phyloP scores from a whole-genome alignment of 2,113 vertebrate species.

The Dunckerocampus dactyliophorus region DNA sequence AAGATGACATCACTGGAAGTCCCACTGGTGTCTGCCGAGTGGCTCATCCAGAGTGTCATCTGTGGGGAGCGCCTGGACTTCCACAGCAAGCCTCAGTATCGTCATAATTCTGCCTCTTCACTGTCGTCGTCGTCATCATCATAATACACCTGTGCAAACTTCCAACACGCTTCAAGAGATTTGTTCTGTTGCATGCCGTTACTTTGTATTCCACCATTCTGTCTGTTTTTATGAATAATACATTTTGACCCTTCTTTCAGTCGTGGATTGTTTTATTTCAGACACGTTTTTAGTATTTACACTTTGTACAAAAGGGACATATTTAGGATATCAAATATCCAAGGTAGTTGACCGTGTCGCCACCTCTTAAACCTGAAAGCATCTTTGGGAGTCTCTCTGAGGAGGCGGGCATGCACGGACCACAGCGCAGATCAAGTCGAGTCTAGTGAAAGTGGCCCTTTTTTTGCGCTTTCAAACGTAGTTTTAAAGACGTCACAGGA shows the following conservation, averaged over 20 bases:
- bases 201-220: conserved; percentile 91
- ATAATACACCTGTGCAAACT: conserved; percentile 35
- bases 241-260: conserved; percentile 81
- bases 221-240: conserved; percentile 90
- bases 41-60: conserved; percentile 93
- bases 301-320: conserved; percentile 27
- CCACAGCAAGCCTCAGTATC: conserved; percentile 80
- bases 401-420: neutral
- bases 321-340: too few relatives aligned
- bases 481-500: too few relatives aligned
- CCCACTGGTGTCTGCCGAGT: conserved; percentile 89
- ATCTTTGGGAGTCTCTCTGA: neutral
- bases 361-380: neutral
- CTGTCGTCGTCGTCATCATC: conserved; percentile 31
- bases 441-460: too few relatives aligned
- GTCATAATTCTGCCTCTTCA: conserved; percentile 69
- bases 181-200: conserved; percentile 78
- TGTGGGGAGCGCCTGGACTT: conserved; percentile 82
- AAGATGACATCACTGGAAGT: conserved; percentile 76
- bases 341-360: neutral
- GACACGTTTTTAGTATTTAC: conserved; percentile 41
- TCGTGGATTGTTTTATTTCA: conserved; percentile 66
- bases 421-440: neutral
- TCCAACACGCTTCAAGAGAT: conserved; percentile 17
- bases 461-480: too few relatives aligned